Percentiles rank a stretch among this genome's conserved stretches.
phyloP scores from a whole-genome alignment of 2,113 vertebrate genomes.

The Benitochromis conjunctus region DNA sequence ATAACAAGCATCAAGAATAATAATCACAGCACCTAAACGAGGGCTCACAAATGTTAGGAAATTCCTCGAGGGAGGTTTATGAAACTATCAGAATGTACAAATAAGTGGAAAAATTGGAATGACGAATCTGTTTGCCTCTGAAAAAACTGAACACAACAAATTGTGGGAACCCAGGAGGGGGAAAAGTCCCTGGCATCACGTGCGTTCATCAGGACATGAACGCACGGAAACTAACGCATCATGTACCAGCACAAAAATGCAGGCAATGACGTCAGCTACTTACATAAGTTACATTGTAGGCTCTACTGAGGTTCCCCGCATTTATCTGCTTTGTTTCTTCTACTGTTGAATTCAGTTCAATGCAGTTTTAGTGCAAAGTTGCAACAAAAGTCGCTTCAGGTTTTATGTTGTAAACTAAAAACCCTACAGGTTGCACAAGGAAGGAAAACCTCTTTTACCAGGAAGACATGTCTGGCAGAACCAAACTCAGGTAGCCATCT shows the following conservation, averaged over 20 bases:
- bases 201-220: background rate
- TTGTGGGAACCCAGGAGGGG: background rate
- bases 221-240: background rate
- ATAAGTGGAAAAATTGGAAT: background rate
- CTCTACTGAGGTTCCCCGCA: background rate
- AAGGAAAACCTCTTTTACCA: background rate
- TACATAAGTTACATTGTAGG: fast-evolving
- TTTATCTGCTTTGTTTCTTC: background rate
- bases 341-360: background rate
- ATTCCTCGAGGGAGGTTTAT: background rate
- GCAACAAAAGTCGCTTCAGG: too few relatives aligned
- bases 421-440: background rate
- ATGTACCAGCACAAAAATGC: background rate
- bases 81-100: background rate
- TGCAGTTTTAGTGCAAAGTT: background rate
- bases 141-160: background rate
- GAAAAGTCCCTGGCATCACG: background rate
- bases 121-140: background rate
- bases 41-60: background rate
- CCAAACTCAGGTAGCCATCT: background rate
- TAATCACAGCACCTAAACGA: background rate
- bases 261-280: background rate
- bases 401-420: background rate
- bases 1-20: background rate
- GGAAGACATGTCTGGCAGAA: background rate